Conservation (phyloP, 2,113 vertebrate species). For the Pontoporia blainvillei region DNA sequence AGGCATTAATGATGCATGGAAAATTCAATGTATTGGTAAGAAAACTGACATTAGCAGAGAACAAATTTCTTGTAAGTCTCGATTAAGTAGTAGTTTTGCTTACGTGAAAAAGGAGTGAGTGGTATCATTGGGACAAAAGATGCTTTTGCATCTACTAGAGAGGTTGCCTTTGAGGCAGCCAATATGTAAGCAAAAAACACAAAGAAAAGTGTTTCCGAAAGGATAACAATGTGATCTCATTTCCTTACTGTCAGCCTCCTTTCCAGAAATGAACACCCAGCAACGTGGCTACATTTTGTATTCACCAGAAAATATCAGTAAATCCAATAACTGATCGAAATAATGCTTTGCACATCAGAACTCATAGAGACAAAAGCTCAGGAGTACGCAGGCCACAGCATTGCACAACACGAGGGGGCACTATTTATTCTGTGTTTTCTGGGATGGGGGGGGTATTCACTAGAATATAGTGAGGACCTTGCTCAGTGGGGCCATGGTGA, state of each 20-base stretch:
- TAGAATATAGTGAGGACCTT: not conserved
- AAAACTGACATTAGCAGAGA: constrained; percentile 36
- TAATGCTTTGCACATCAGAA: not conserved
- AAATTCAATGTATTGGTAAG: constrained; percentile 38
- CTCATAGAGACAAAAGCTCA: not conserved
- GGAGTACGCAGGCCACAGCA: not conserved
- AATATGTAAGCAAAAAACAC: not conserved
- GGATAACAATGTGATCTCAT: too few species aligned
- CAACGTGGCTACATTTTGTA: not conserved
- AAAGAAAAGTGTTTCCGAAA: not conserved
- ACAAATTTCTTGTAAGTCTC: not conserved
- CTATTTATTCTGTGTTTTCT: not conserved
- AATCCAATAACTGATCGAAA: not conserved
- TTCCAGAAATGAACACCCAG: not conserved
- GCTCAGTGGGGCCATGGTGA: not conserved
- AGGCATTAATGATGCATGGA: not conserved
- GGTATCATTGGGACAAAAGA: not conserved
- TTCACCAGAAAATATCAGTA: not conserved
- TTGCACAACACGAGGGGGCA: not conserved
- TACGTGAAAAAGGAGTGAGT: not conserved
- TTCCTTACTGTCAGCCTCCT: not conserved
- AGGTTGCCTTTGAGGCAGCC: not conserved
- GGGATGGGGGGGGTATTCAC: not conserved
- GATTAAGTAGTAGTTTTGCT: not conserved
- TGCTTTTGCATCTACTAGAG: not conserved